Evolutionary conservation across 2,888 invertebrate genomes (phyloP).

Genomic region (Diploptera punctata): DNA sequence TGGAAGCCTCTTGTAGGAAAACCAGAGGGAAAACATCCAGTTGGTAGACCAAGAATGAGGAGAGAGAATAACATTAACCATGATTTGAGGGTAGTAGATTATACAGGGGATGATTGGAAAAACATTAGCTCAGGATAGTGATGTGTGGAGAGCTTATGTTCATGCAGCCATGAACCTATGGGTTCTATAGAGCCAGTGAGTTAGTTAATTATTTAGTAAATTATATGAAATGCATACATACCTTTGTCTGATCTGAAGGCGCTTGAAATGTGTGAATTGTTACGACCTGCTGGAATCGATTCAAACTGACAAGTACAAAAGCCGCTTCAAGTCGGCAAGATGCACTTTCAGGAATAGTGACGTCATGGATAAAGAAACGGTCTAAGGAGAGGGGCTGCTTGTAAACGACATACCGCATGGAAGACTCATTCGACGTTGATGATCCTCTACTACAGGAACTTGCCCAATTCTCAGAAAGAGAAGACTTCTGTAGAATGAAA

Average conservation of each 20-base stretch:
- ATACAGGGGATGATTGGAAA: no score
- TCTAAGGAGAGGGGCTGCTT: slow-evolving; percentile 57
- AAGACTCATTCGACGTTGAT: slow-evolving; percentile 46
- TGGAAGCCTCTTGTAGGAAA: no score
- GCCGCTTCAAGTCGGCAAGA: slow-evolving; percentile 54
- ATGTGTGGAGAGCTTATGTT: no score
- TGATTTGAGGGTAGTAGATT: no score
- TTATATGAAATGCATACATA: no score
- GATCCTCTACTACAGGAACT: slow-evolving; percentile 49
- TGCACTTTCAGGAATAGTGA: slow-evolving; percentile 49
- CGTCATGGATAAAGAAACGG: slow-evolving; percentile 56
- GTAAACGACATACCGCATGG: slow-evolving; percentile 54
- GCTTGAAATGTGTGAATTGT: slow-evolving; percentile 57
- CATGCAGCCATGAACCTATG: no score
- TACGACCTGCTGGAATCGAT: slow-evolving; percentile 57
- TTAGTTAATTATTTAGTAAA: no score
- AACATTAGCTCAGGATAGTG: no score
- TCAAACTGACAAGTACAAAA: slow-evolving; percentile 55
- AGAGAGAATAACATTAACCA: no score
- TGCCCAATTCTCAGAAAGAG: slow-evolving; percentile 55
- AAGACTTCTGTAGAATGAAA: slow-evolving; percentile 52
- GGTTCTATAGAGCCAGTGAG: no score
- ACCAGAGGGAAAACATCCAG: no score
- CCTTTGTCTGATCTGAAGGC: slow-evolving; percentile 53
- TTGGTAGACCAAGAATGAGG: no score